Evolutionary conservation across 2,113 vertebrate genomes (phyloP), one percentile per base, ranked within the genome.

Genomic region (Mastomys coucha): DNA sequence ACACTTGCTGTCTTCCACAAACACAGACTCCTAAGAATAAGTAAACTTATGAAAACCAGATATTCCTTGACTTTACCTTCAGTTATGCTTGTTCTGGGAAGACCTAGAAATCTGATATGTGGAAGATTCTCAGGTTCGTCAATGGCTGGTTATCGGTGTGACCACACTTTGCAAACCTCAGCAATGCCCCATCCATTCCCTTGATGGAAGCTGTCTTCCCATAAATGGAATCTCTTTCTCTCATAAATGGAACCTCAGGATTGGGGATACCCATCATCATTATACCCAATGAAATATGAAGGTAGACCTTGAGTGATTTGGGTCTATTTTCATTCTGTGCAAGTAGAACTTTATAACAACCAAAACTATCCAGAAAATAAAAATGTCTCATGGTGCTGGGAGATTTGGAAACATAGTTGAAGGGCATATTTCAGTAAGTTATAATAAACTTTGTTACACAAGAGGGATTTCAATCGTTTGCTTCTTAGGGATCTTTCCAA

Each of bases 391-490:
- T 70, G 31, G 19, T 45, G 3, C 91, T 36, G 36, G 16, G 4
- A 91, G 60, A 19, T 93, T 93, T 95, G 70, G 65, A 94, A 94
- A 77, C 5, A 84, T 36, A 20, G 31, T 69, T 84, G 56, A 96
- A 94, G 51, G 72, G 16, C 76, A 13, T 22, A 26, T 82, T 67
- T 96, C 75, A 31, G 56, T 42, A 9, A 72, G 12, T 88, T 86
- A 76, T 70, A 53, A 93, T 84, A 91, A 78, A 76, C 91, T 95
- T 58, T 56, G 45, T 95, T 86, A n/a, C 14, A 91, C 75, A 93
- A n/a, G 89, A 56, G 6, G 22, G 67, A 87, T 91, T 96, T 96
- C 78, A 82, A 28, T 31, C 51, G 22, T 63, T 65, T 75, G 49
- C 36, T 58, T 89, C 60, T 86, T 72, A 93, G 9, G 11, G 24